Conservation (phyloP, 92 coral and sea anemone genomes). For the Epizoanthus rinbou region DNA sequence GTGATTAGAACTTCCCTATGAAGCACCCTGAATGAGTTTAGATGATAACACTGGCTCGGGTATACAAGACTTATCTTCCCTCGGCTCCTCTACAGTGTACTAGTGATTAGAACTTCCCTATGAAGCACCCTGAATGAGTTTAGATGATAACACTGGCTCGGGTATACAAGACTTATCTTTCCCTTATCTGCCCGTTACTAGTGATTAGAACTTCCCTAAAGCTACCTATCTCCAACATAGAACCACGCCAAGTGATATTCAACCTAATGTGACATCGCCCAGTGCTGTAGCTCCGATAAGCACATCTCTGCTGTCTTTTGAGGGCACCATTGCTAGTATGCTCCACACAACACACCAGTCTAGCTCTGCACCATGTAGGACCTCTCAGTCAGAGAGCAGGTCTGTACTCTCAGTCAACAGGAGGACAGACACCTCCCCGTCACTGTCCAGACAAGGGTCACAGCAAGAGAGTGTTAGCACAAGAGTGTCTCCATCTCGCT, state of each 20-base stretch:
- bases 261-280: conserved; percentile 69
- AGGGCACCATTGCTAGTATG: conserved; percentile 85
- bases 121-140: too few relatives aligned
- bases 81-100: too few relatives aligned
- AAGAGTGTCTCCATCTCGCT: conserved; percentile 29
- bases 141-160: too few relatives aligned
- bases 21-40: too few relatives aligned
- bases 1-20: too few relatives aligned
- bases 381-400: neutral
- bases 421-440: neutral
- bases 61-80: too few relatives aligned
- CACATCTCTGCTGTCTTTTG: conserved; percentile 89
- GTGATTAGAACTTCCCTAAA: too few relatives aligned
- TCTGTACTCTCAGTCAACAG: neutral
- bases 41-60: too few relatives aligned
- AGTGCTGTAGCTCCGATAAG: conserved; percentile 79
- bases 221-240: neutral
- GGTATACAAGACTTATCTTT: too few relatives aligned
- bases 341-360: conserved; percentile 49
- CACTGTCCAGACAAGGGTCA: neutral
- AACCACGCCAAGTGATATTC: conserved; percentile 14
- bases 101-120: too few relatives aligned
- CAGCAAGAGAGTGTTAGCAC: conserved; percentile 25
- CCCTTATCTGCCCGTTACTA: too few relatives aligned
- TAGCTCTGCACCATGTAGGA: conserved; percentile 20